These are phyloP conservation scores for Sepioteuthis lessoniana DNA, from an alignment of 2,888 invertebrate genomes.

Conservation along the genomic window DNA sequence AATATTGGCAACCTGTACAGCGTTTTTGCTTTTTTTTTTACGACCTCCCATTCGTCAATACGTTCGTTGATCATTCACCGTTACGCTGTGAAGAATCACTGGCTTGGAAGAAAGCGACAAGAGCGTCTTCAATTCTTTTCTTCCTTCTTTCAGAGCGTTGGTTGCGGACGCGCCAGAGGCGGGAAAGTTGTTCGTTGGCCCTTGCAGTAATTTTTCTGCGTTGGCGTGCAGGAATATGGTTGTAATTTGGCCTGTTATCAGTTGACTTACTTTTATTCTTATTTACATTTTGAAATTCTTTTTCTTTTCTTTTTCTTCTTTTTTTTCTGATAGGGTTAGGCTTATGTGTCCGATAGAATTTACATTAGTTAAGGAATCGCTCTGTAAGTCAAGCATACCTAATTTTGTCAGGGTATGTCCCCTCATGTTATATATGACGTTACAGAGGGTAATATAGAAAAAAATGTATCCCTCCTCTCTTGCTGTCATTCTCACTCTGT, in stretches of 20 bases:
- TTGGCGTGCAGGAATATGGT: conserved; percentile 16
- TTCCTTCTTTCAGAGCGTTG: neutral
- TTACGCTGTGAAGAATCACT: conserved; percentile 18
- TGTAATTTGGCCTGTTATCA: conserved; percentile 20
- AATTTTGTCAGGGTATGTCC: conserved; percentile 33
- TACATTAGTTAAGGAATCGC: conserved; percentile 6
- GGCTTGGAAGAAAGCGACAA: neutral
- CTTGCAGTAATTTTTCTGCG: conserved; percentile 13
- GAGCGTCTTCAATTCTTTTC: neutral
- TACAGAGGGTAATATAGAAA: neutral
- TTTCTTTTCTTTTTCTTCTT: neutral
- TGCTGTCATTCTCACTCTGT: too few relatives aligned
- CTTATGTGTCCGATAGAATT: neutral
- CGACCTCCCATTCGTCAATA: neutral
- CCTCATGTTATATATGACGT: neutral
- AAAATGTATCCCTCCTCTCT: neutral
- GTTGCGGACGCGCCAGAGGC: too few relatives aligned
- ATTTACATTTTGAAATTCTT: neutral
- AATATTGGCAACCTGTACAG: neutral
- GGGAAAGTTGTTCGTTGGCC: neutral
- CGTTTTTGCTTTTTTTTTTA: neutral
- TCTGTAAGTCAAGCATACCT: conserved; percentile 1
- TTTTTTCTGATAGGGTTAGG: neutral
- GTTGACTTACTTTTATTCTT: conserved; percentile 13
- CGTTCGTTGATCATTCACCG: neutral